Percentiles rank a stretch among this genome's conserved stretches.
phyloP scores from a whole-genome alignment of 2,888 invertebrate genomes.

The Ctena decussata region DNA sequence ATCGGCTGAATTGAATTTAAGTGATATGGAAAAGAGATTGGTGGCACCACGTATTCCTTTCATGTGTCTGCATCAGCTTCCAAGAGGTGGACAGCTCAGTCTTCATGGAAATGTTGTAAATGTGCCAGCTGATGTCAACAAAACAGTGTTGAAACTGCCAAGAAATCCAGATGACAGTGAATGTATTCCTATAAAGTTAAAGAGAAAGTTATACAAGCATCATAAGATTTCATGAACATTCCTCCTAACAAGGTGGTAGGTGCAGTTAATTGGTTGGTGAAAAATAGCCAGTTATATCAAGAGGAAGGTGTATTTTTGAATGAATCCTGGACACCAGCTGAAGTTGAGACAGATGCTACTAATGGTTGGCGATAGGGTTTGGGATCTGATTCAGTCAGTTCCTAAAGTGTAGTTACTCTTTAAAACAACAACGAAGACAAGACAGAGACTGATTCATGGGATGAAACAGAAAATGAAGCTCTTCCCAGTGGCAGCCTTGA shows the following conservation, averaged over 20 bases:
- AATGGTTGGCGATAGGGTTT: too few relatives aligned
- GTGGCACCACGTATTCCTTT: conserved; percentile 83
- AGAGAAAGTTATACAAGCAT: not conserved
- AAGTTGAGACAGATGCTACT: not conserved
- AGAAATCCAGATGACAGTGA: not conserved
- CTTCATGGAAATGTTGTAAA: conserved; percentile 66
- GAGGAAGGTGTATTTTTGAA: conserved; percentile 2
- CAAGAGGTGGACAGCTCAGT: conserved; percentile 69
- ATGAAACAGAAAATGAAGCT: not conserved
- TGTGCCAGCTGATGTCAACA: conserved; percentile 64
- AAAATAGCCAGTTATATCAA: not conserved
- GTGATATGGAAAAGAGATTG: conserved; percentile 82
- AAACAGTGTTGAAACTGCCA: conserved; percentile 24
- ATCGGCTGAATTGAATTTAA: conserved; percentile 49
- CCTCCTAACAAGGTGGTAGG: not conserved
- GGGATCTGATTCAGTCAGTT: too few relatives aligned
- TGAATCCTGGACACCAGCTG: not conserved
- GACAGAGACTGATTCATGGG: not conserved
- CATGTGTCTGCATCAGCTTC: conserved; percentile 83
- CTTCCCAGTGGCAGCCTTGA: not conserved
- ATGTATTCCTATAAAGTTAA: not conserved
- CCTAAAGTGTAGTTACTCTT: too few relatives aligned
- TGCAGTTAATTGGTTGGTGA: not conserved
- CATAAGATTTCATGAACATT: not conserved
- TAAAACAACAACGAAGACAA: not conserved